phyloP scores from a whole-genome alignment of 2,888 invertebrate species.

The Cacoxenus indagator region DNA sequence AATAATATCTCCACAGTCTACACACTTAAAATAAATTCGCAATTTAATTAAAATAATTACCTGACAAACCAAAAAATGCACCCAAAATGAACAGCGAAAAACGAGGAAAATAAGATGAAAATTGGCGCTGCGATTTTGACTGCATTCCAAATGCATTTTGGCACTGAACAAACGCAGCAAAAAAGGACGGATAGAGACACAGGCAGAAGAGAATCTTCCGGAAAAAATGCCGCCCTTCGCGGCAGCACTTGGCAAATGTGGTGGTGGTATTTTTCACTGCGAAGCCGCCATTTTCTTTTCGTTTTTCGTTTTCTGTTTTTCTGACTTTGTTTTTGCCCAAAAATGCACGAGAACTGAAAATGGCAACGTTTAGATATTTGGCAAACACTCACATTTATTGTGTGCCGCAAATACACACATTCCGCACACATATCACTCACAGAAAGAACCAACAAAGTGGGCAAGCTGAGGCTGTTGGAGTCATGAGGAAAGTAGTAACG shows the following conservation, averaged over 20 bases:
- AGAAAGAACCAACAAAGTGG: neutral
- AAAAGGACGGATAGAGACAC: neutral
- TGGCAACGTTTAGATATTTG: constrained; percentile 18
- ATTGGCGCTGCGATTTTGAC: constrained; percentile 10
- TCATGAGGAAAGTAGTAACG: neutral
- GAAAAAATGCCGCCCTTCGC: neutral
- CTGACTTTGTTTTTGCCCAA: neutral
- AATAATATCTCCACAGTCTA: too few relatives aligned
- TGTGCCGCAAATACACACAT: neutral
- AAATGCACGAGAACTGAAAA: neutral
- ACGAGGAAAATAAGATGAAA: neutral
- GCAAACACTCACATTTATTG: constrained; percentile 10
- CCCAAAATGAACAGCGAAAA: neutral
- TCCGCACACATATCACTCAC: neutral
- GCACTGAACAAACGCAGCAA: constrained; percentile 2
- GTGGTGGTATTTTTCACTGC: neutral
- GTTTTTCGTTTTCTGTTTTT: neutral
- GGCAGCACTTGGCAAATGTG: neutral
- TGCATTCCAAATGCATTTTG: constrained; percentile 15
- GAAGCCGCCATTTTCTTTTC: neutral
- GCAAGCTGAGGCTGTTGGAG: neutral
- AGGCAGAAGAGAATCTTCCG: neutral
- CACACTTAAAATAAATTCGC: neutral
- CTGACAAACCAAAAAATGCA: constrained; percentile 11
- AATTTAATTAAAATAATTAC: constrained; percentile 20